A percentile compares a stretch with the other conserved stretches of the same genome.
phyloP scores from a whole-genome alignment of 2,113 vertebrate species.

The Noctilio leporinus region DNA sequence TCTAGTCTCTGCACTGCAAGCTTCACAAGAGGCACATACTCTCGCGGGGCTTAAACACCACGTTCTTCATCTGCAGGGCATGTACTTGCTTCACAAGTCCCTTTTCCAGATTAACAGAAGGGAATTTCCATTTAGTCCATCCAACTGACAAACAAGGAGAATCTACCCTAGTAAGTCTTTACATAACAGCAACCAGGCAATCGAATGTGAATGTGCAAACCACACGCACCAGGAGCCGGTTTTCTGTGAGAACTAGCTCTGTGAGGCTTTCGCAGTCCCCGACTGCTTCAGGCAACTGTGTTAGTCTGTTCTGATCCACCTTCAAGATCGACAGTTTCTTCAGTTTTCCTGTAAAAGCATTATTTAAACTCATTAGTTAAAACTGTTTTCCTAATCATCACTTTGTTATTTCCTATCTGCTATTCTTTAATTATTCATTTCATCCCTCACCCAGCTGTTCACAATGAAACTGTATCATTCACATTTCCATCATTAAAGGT shows the following conservation, averaged over 20 bases:
- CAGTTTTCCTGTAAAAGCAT: conserved; percentile 85
- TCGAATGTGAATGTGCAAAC: background rate
- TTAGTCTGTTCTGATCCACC: conserved; percentile 93
- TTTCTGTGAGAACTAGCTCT: conserved; percentile 96
- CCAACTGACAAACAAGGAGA: background rate
- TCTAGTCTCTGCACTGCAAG: background rate
- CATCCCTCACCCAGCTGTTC: background rate
- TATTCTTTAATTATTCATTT: background rate
- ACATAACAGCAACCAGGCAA: too few species aligned
- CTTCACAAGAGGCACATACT: background rate
- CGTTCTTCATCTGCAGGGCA: background rate
- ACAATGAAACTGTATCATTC: background rate
- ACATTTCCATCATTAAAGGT: background rate
- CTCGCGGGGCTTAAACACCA: accelerated
- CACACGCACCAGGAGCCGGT: conserved; percentile 89
- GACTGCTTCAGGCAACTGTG: conserved; percentile 90
- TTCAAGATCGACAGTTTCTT: conserved; percentile 94
- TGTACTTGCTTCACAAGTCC: background rate
- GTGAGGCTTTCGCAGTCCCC: conserved; percentile 96
- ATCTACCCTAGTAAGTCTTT: background rate
- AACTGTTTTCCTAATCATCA: background rate
- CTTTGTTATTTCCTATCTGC: background rate
- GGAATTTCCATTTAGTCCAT: background rate
- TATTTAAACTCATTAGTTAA: conserved; percentile 12
- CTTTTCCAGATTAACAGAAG: background rate